Evolutionary conservation across 2,113 vertebrate genomes (phyloP).

Genomic region (Daphoenositta chrysoptera): DNA sequence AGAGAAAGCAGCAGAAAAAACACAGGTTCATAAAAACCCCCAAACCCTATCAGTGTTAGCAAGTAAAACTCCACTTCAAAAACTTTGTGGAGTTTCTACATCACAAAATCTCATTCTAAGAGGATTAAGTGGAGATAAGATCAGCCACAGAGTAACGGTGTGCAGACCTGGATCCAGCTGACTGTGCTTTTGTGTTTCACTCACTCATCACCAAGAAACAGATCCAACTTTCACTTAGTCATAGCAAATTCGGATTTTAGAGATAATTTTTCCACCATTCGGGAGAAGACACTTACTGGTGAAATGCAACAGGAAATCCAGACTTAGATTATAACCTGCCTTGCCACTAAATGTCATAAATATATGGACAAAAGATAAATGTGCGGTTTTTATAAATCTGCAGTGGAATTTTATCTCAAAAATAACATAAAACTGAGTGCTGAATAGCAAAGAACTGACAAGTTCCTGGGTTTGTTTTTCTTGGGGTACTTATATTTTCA

Average conservation of each 20-base stretch:
- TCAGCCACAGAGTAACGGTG: neutral
- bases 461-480: neutral
- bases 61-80: neutral
- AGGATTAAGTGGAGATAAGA: neutral
- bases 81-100: neutral
- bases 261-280: neutral
- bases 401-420: neutral
- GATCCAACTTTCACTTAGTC: neutral
- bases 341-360: neutral
- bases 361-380: neutral
- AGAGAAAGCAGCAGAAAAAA: neutral
- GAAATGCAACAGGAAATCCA: neutral
- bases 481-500: neutral
- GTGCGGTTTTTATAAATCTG: neutral
- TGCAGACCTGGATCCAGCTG: neutral
- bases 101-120: neutral
- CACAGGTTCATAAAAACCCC: neutral
- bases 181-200: neutral
- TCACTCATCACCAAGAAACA: neutral
- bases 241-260: neutral
- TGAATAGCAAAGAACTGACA: neutral
- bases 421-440: neutral
- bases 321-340: neutral
- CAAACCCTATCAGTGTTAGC: neutral
- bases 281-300: neutral